Evolutionary conservation across 1,140 invertebrate species (phyloP), one percentile per base, ranked within the genome.

Genomic region (Brachionus manjavacas): DNA sequence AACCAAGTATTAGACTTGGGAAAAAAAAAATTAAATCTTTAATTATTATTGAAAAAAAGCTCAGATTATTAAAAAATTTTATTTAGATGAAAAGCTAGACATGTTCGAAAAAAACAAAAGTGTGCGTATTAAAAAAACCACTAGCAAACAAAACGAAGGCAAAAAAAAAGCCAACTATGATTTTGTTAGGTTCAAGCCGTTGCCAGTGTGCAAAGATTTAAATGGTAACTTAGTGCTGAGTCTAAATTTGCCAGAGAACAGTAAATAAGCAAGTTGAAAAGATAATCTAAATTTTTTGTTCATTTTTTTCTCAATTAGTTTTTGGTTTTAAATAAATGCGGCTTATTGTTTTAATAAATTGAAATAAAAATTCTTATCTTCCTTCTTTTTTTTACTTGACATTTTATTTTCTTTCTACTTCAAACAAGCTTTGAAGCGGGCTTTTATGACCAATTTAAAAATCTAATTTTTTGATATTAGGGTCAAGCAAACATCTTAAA

Each of bases 181-280:
- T 28, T 76, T 49, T 76, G 72, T 76, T 14, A 28, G 72, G 9
- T 76, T 76, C 25, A 76, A 49, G 11, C 72, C 39, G 46, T 52
- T 76, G 20, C 72, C 72, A 25, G 72, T 76, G 7, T 76, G 72
- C 43, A 76, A 76, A 76, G 72, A 76, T 76, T 16, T 76, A 28
- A 76, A 76, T 35, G 72, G 72, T 14, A 76, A 76, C 25, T 49
- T 76, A n/a, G 72, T 76, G 16, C 46, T 76, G 7, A 76, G 72
- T 49, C 25, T 76, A n/a, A 76, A 76, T 76, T 76, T 76, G 20
- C 72, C 72, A 6, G 72, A 76, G 12, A 76, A 14, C 52, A 25
- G 20, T 25, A 49, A 46, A 52, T 46, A 76, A 49, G 25, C 12
- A 12, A 74, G 14, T 9, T 41, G 4, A 14, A 20, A 43, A 43